phyloP scores from a whole-genome alignment of 2,888 invertebrate genomes.

The Pammene fasciana region DNA sequence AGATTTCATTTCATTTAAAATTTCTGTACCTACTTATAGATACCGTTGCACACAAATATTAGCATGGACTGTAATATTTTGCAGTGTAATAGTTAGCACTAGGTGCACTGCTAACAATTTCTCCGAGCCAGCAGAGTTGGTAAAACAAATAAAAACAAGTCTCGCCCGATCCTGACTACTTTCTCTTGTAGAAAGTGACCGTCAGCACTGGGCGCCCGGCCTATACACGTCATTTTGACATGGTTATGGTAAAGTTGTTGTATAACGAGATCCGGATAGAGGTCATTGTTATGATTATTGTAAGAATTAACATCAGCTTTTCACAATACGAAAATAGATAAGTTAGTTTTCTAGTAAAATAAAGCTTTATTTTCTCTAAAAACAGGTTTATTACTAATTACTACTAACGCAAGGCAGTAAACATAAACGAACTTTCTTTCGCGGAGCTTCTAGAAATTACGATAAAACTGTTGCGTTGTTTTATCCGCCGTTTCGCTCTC shows the following conservation, averaged over 20 bases:
- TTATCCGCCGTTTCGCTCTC: neutral
- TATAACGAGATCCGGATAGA: conserved; percentile 15
- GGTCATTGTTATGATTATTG: conserved; percentile 16
- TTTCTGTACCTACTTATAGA: no score
- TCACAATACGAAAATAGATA: neutral
- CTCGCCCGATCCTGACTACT: conserved; percentile 66
- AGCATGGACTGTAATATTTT: conserved; percentile 6
- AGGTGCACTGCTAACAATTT: conserved; percentile 47
- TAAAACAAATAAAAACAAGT: conserved; percentile 64
- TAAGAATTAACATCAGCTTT: conserved; percentile 1
- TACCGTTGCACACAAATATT: neutral
- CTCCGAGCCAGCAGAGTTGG: conserved; percentile 48
- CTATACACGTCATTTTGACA: conserved; percentile 50
- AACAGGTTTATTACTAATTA: no score
- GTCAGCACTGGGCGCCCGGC: conserved; percentile 57
- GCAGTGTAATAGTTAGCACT: conserved; percentile 16
- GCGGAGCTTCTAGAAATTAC: conserved; percentile 65
- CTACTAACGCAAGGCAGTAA: no score
- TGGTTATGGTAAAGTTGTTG: conserved; percentile 47
- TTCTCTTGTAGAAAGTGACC: conserved; percentile 81
- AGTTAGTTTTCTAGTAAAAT: neutral
- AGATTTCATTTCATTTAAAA: no score
- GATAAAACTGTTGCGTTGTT: conserved; percentile 45
- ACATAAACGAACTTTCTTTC: conserved; percentile 60
- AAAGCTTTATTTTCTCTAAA: no score